Conservation (phyloP, 2,888 invertebrate species). For the Deilephila porcellus region DNA sequence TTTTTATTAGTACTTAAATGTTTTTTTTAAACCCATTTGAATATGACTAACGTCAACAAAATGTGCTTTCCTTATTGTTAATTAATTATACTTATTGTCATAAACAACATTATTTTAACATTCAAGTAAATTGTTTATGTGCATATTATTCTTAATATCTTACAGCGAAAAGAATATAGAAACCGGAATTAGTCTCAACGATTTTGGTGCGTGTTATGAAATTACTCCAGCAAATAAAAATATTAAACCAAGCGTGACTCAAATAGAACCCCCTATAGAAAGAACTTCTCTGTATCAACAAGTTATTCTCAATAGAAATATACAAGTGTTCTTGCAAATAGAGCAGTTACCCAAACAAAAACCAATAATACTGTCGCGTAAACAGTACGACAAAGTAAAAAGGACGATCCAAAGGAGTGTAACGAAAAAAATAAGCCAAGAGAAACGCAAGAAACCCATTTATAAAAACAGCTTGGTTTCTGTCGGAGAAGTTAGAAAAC, state of each 20-base stretch:
- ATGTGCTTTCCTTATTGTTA: too few species aligned
- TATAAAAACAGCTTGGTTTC: conserved; percentile 51
- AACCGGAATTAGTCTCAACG: conserved; percentile 30
- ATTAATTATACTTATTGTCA: too few species aligned
- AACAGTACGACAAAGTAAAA: conserved; percentile 70
- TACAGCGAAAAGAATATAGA: conserved; percentile 45
- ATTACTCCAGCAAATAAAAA: background rate
- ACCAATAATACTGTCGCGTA: conserved; percentile 61
- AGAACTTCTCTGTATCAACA: conserved; percentile 48
- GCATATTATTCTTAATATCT: conserved; percentile 12
- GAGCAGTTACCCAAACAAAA: conserved; percentile 61
- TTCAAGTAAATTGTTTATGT: too few species aligned
- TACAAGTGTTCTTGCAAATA: conserved; percentile 62
- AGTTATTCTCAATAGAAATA: conserved; percentile 57
- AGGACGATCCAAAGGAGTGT: conserved; percentile 58
- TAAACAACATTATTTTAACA: too few species aligned
- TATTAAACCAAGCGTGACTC: conserved; percentile 22
- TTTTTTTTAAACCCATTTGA: background rate
- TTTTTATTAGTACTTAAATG: background rate
- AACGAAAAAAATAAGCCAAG: conserved; percentile 40
- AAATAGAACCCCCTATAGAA: conserved; percentile 32
- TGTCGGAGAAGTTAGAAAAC: conserved; percentile 54
- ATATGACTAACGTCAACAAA: too few species aligned
- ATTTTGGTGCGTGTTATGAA: background rate
- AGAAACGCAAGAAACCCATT: conserved; percentile 40